Percentiles rank a stretch among this genome's conserved stretches.
Conservation (phyloP, 2,113 vertebrate species). For the Odontesthes bonariensis region DNA sequence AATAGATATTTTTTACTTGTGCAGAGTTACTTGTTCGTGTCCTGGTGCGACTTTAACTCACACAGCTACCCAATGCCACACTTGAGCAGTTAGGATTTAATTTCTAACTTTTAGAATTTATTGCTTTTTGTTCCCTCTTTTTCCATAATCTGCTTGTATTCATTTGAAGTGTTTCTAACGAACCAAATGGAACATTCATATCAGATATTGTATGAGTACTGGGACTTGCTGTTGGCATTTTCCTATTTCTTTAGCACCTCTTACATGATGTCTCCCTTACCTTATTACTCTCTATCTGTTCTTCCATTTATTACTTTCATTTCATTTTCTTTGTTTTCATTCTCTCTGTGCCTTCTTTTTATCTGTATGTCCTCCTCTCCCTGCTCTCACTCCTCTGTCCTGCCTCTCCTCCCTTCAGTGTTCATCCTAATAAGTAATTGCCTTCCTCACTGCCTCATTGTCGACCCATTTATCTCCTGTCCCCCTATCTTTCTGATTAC, state of each 20-base stretch:
- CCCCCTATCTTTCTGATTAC: constrained; percentile 62
- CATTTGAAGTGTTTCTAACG: neutral
- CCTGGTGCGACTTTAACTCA: constrained; percentile 38
- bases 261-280: neutral
- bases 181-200: neutral
- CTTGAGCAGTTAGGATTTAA: neutral
- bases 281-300: neutral
- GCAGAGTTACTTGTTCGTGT: constrained; percentile 34
- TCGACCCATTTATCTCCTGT: constrained; percentile 68
- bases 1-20: constrained; percentile 54
- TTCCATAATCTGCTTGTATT: neutral
- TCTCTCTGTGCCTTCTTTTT: constrained; percentile 13
- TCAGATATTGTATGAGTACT: neutral
- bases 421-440: constrained; percentile 60
- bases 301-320: neutral
- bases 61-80: neutral
- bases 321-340: constrained; percentile 26
- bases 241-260: neutral
- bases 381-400: constrained; percentile 31
- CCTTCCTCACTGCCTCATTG: constrained; percentile 62
- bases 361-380: constrained; percentile 30
- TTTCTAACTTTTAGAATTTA: neutral
- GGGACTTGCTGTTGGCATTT: constrained; percentile 17
- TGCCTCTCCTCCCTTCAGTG: constrained; percentile 41
- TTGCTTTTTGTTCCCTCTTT: neutral